Percentiles rank a stretch among this genome's conserved stretches.
phyloP scores from a whole-genome alignment of 1,140 invertebrate genomes.

The Neodiprion pinetum region DNA sequence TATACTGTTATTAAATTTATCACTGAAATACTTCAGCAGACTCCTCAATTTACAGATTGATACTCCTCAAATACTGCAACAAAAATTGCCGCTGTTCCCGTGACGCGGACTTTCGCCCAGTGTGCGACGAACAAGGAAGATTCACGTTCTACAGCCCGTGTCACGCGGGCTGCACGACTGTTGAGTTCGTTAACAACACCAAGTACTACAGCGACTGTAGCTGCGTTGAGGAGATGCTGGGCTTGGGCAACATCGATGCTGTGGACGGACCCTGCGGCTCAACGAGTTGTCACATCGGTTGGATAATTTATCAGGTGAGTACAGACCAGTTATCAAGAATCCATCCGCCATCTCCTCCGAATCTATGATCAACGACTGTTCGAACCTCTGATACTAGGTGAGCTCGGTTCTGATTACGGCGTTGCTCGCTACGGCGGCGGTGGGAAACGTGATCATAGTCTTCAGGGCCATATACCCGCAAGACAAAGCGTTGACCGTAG shows the following conservation, averaged over 20 bases:
- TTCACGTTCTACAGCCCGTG: constrained; percentile 74
- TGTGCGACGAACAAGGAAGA: constrained; percentile 66
- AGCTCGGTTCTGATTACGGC: constrained; percentile 35
- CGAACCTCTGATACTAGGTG: not conserved
- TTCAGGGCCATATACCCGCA: constrained; percentile 62
- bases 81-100: constrained; percentile 67
- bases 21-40: not conserved
- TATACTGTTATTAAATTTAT: not conserved
- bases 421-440: constrained; percentile 53
- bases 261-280: constrained; percentile 65
- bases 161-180: constrained; percentile 69
- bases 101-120: constrained; percentile 69
- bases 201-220: constrained; percentile 63
- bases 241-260: constrained; percentile 46
- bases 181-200: constrained; percentile 48
- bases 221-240: constrained; percentile 53
- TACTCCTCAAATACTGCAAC: constrained; percentile 66
- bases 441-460: constrained; percentile 66
- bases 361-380: too few species aligned
- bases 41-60: constrained; percentile 10
- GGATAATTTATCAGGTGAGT: constrained; percentile 64
- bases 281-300: constrained; percentile 59
- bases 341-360: constrained; percentile 21
- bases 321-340: not conserved
- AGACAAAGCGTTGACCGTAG: constrained; percentile 68